phyloP scores from a whole-genome alignment of 1,140 invertebrate species.

The Harpegnathos saltator region DNA sequence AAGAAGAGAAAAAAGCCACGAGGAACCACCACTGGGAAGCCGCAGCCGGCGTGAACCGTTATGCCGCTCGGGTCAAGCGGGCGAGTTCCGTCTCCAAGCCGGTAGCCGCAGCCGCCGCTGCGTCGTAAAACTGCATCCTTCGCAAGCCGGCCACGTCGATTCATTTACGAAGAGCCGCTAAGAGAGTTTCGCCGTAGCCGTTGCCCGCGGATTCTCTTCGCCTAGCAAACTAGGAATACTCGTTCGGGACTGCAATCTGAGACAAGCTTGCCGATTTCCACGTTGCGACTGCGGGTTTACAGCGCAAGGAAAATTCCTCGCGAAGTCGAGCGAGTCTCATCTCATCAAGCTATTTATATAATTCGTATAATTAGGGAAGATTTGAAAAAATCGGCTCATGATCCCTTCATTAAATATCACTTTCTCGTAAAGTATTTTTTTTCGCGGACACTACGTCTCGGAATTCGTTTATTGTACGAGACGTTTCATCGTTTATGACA shows the following conservation, averaged over 20 bases:
- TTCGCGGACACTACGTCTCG: no score
- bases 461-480: no score
- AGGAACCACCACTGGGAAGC: constrained; percentile 66
- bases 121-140: constrained; percentile 64
- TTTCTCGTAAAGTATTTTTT: no score
- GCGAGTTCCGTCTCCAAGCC: constrained; percentile 46
- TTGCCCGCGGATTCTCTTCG: neutral
- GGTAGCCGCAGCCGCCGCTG: constrained; percentile 40
- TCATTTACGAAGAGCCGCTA: neutral
- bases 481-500: no score
- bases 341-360: no score
- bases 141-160: neutral
- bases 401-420: no score
- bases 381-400: no score
- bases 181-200: neutral
- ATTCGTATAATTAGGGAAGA: no score
- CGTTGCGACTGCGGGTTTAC: no score
- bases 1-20: constrained; percentile 31
- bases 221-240: neutral
- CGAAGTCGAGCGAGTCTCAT: no score
- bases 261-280: neutral
- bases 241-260: constrained; percentile 3
- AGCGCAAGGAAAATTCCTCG: neutral
- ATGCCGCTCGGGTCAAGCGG: constrained; percentile 66
- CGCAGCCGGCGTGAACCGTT: constrained; percentile 64